A percentile compares a stretch with the other conserved stretches of the same genome.
Evolutionary conservation across 2,888 invertebrate species (phyloP).

Genomic region (Eupithecia dodoneata): DNA sequence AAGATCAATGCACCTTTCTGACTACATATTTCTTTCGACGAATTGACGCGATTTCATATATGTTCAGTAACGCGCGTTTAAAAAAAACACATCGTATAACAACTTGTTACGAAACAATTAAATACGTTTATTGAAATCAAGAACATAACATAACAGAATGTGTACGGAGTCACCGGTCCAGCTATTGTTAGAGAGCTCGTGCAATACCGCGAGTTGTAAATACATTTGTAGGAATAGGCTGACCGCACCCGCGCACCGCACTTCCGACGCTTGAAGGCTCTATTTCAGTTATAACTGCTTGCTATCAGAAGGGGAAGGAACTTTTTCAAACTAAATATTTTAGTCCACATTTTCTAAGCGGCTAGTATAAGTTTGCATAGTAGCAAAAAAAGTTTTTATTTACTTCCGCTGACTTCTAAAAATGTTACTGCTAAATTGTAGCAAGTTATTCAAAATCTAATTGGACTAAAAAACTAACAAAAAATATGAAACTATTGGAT

Average conservation of each 20-base stretch:
- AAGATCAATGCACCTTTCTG: no score
- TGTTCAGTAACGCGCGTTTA: neutral
- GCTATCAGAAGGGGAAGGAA: neutral
- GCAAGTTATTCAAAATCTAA: no score
- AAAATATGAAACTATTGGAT: no score
- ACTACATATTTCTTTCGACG: no score
- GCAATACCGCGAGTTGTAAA: constrained; percentile 7
- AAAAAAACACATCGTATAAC: neutral
- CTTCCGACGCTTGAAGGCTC: constrained; percentile 6
- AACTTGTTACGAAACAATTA: neutral
- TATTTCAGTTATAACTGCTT: neutral
- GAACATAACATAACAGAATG: neutral
- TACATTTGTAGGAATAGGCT: constrained; percentile 19
- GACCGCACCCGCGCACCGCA: constrained; percentile 15
- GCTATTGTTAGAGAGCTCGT: neutral
- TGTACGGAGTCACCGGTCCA: neutral
- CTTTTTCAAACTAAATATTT: neutral
- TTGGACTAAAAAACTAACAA: no score
- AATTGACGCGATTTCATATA: neutral
- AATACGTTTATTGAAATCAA: neutral
- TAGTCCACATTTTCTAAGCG: neutral
- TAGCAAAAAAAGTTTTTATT: no score
- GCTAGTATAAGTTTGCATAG: no score
- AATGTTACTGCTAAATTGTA: no score
- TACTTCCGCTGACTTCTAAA: no score